Evolutionary conservation across 2,888 invertebrate species (phyloP).

Genomic region (Calameuta filiformis): DNA sequence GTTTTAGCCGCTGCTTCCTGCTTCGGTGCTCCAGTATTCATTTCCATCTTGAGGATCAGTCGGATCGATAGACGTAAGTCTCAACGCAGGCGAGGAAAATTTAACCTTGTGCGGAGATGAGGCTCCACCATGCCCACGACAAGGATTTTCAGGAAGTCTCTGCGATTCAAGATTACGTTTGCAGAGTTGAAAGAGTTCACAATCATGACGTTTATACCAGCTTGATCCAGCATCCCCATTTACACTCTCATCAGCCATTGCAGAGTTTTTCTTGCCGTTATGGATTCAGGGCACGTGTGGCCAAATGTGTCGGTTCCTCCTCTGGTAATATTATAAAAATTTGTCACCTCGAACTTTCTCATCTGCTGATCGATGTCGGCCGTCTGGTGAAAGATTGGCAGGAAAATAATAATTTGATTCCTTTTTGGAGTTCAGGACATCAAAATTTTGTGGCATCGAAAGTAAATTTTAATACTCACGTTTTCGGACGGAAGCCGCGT

Average conservation of each 20-base stretch:
- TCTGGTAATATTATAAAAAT: slow-evolving; percentile 19
- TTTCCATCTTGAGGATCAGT: neutral
- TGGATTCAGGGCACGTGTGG: slow-evolving; percentile 25
- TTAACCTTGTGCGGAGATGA: neutral
- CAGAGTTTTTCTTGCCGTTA: slow-evolving; percentile 18
- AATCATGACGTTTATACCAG: slow-evolving; percentile 23
- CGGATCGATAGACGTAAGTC: neutral
- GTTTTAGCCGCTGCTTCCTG: neutral
- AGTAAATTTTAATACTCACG: slow-evolving; percentile 11
- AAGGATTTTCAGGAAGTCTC: slow-evolving; percentile 10
- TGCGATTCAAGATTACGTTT: neutral
- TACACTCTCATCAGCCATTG: slow-evolving; percentile 30
- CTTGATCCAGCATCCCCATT: slow-evolving; percentile 29
- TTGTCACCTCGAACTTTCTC: no score
- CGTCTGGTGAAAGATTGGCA: no score
- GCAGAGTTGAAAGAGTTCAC: neutral
- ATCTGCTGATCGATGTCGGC: no score
- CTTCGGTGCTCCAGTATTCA: neutral
- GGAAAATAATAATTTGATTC: no score
- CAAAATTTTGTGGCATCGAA: slow-evolving; percentile 6
- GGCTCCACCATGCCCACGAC: neutral
- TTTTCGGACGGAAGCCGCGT: no score
- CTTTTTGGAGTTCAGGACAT: no score
- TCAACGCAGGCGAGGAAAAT: neutral
- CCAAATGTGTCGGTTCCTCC: slow-evolving; percentile 31